A percentile compares a stretch with the other conserved stretches of the same genome.
phyloP scores from a whole-genome alignment of 2,888 invertebrate genomes.

The Ophion costatus region DNA sequence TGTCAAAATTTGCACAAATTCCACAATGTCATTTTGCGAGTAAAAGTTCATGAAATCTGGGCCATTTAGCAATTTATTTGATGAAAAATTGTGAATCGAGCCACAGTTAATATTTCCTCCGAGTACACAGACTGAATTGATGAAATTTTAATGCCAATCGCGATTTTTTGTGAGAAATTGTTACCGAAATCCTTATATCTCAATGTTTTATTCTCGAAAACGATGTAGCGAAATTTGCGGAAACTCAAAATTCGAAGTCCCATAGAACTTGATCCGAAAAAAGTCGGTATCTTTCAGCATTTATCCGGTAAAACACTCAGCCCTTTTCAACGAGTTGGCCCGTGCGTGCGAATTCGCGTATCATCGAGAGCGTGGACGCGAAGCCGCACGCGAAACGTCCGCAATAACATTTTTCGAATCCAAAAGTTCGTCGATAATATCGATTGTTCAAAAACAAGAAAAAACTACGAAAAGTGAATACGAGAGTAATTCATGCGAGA shows the following conservation, averaged over 20 bases:
- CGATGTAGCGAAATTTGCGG: not conserved
- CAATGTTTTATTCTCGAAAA: not conserved
- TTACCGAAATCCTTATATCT: not conserved
- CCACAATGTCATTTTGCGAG: not conserved
- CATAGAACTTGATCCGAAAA: no score
- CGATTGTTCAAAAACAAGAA: not conserved
- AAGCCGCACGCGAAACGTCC: not conserved
- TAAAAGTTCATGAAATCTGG: not conserved
- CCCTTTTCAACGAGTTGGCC: constrained; percentile 28
- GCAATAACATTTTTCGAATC: not conserved
- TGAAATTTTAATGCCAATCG: not conserved
- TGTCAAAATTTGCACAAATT: no score
- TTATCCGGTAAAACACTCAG: constrained; percentile 1
- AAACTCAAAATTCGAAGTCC: no score
- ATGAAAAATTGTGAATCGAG: not conserved
- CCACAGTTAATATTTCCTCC: not conserved
- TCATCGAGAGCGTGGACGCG: constrained; percentile 33
- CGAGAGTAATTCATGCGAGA: not conserved
- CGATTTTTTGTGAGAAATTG: not conserved
- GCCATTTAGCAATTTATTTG: not conserved
- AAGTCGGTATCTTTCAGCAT: not conserved
- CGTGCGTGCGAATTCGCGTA: constrained; percentile 11
- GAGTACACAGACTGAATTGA: not conserved
- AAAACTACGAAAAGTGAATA: not conserved
- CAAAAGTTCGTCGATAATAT: not conserved